phyloP scores from a whole-genome alignment of 92 coral and sea anemone genomes.

The Pocillopora meandrina region DNA sequence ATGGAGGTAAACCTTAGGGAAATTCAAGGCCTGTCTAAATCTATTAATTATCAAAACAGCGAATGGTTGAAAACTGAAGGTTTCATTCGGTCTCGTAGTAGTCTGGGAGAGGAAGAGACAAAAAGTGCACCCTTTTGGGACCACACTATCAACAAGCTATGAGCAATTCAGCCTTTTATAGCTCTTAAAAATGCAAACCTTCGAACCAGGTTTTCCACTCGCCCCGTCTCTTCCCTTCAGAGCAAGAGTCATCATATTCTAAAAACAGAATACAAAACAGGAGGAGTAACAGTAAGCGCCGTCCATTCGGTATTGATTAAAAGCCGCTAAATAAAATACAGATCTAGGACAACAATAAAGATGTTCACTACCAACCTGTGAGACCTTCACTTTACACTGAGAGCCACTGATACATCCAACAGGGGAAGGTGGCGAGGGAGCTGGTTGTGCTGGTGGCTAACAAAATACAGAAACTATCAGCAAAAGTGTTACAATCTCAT shows the following conservation, averaged over 20 bases:
- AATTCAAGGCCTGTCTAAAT: no score
- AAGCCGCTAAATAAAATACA: no score
- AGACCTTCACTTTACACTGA: constrained; percentile 30
- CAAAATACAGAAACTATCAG: not conserved
- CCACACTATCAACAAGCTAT: no score
- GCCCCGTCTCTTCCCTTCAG: constrained; percentile 92
- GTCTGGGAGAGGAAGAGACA: not conserved
- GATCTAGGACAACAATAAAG: no score
- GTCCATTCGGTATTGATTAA: no score
- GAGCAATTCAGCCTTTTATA: not conserved
- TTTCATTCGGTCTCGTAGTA: not conserved
- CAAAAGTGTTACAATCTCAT: not conserved
- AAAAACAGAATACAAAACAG: constrained; percentile 6
- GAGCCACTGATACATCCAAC: constrained; percentile 9
- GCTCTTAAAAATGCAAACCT: constrained; percentile 48
- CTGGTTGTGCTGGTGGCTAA: not conserved
- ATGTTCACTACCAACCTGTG: constrained; percentile 23
- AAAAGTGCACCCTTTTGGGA: no score
- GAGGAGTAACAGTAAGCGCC: not conserved
- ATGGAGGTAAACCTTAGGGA: no score
- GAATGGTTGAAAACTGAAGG: no score
- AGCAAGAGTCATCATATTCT: constrained; percentile 92
- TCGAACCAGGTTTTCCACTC: constrained; percentile 73
- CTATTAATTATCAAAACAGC: no score
- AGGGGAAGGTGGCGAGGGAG: not conserved